Conservation (phyloP, 2,797 vertebrate genomes). For the Urophycis tenuis region DNA sequence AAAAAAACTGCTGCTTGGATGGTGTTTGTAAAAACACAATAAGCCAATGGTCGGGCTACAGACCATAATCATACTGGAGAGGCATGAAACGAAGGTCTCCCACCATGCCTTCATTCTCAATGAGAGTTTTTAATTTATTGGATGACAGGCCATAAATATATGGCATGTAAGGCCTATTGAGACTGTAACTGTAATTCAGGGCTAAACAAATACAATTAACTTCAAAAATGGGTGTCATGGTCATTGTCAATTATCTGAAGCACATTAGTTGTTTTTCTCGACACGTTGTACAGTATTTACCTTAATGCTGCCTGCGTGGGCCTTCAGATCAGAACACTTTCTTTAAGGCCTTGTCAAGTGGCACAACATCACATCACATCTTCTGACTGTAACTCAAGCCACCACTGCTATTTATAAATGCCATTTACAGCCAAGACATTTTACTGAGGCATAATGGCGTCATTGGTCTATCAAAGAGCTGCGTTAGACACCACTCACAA, state of each 20-base stretch:
- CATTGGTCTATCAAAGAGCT: conserved; percentile 51
- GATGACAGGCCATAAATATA: no score
- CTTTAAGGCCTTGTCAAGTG: conserved; percentile 58
- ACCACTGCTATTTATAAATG: conserved; percentile 73
- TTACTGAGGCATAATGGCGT: conserved; percentile 73
- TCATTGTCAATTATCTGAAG: background rate
- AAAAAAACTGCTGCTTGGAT: background rate
- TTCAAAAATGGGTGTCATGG: background rate
- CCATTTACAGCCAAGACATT: conserved; percentile 77
- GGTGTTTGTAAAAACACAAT: background rate
- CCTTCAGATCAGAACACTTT: conserved; percentile 34
- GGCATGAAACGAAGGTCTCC: no score
- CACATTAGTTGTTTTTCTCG: no score
- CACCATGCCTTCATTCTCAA: no score
- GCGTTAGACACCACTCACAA: conserved; percentile 31
- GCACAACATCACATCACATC: conserved; percentile 68
- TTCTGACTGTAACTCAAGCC: conserved; percentile 72
- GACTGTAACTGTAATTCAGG: no score
- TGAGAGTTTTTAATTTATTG: no score
- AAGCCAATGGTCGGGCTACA: background rate
- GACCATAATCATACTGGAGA: background rate
- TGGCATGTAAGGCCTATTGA: no score
- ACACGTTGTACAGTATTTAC: background rate
- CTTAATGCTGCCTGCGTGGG: conserved; percentile 4
- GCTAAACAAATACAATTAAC: no score